A percentile compares a stretch with the other conserved stretches of the same genome.
phyloP scores from a whole-genome alignment of 2,113 vertebrate species.

The Ellobius talpinus region DNA sequence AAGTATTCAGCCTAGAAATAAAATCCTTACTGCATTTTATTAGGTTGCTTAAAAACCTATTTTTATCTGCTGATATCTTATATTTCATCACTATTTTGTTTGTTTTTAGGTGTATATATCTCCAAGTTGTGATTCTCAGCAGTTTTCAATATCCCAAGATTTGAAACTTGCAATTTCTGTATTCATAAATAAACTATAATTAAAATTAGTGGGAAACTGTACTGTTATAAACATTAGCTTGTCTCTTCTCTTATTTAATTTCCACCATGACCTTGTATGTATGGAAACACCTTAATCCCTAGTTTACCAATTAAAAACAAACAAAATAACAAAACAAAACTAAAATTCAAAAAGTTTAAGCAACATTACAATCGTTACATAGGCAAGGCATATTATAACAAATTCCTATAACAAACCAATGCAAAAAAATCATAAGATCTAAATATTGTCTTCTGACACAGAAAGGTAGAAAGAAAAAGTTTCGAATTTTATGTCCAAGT shows the following conservation, averaged over 20 bases:
- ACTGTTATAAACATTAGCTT: neutral
- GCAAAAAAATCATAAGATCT: neutral
- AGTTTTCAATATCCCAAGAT: neutral
- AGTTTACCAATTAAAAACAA: neutral
- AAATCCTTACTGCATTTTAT: slow-evolving; percentile 21
- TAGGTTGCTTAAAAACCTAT: neutral
- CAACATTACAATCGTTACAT: too few species aligned
- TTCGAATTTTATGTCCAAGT: neutral
- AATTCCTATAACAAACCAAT: neutral
- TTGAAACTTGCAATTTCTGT: neutral
- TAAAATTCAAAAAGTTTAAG: too few species aligned
- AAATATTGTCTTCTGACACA: neutral
- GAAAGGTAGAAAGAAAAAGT: neutral
- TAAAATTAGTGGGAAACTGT: neutral
- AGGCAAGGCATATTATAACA: neutral
- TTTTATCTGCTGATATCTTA: slow-evolving; percentile 44
- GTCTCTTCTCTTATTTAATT: slow-evolving; percentile 45
- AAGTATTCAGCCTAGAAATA: neutral
- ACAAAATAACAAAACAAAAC: too few species aligned
- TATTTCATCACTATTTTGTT: neutral
- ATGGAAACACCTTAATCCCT: neutral
- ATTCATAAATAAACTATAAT: neutral
- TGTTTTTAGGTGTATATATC: slow-evolving; percentile 23
- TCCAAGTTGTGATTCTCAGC: neutral
- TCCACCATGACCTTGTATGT: neutral